A percentile compares a stretch with the other conserved stretches of the same genome.
These are phyloP conservation scores for Nycteola revayana DNA, from an alignment of 2,888 invertebrate species.

Conservation along the genomic window DNA sequence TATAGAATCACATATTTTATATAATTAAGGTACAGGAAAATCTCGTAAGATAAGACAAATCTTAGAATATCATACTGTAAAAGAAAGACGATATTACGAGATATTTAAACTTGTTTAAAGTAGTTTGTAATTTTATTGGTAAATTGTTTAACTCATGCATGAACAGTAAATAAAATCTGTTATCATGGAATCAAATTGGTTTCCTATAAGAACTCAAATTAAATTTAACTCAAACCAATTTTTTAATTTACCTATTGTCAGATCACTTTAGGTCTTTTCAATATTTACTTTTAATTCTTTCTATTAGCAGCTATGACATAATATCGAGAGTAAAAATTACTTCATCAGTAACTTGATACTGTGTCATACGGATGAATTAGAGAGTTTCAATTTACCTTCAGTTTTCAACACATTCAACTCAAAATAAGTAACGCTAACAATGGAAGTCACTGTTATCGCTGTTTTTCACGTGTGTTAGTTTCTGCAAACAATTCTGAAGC, in stretches of 20 bases:
- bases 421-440: conserved; percentile 16
- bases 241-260: neutral
- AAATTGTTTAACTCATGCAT: too few relatives aligned
- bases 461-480: conserved; percentile 25
- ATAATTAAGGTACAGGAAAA: too few relatives aligned
- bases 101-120: too few relatives aligned
- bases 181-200: too few relatives aligned
- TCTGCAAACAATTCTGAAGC: conserved; percentile 22
- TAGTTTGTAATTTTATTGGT: too few relatives aligned
- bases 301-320: conserved; percentile 79
- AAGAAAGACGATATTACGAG: too few relatives aligned
- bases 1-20: too few relatives aligned
- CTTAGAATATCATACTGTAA: too few relatives aligned
- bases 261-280: conserved; percentile 13
- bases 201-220: too few relatives aligned
- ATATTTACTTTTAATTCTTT: conserved; percentile 31
- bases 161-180: too few relatives aligned
- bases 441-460: conserved; percentile 5
- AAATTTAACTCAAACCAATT: too few relatives aligned
- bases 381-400: conserved; percentile 28
- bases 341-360: conserved; percentile 70
- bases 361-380: conserved; percentile 12
- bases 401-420: conserved; percentile 12
- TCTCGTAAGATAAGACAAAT: too few relatives aligned
- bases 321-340: conserved; percentile 66